Base-by-base conservation (phyloP, 2,797 vertebrate species). In the Enteromius argenteus region DNA sequence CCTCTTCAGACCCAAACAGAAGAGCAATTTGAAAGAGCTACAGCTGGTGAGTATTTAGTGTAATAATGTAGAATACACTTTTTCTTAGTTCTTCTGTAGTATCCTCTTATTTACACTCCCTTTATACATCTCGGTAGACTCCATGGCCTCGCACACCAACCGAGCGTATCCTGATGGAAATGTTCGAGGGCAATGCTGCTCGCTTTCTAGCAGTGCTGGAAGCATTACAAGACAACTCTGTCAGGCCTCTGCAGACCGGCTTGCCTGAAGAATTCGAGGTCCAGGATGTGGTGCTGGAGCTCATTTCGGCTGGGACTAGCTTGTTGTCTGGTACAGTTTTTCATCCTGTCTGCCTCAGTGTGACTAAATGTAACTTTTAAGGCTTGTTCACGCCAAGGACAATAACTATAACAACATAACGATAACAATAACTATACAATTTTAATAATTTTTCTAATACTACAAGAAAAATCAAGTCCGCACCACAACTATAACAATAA, bases 201-300 rank as follows among this genome's bases (percentile, higher is more conserved):
- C 95, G 94, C 64, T 97, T 99, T 88, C 92, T 98, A 86, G 96
- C 94, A 32, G 91, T 99, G 84, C 83, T 96, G 83, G 97, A 99
- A 91, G 96, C 96, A 6, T 91, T 99, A 32, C 94, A 95, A 89
- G 95, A 97, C 86, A 94, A 91, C 11, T 93, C 83, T 13, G 92
- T 91, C 73, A 89, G 76, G 7, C 93, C 93, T 0, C 88, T 97
- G 58, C 90, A 94, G 62, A 93, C 91, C 0, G 91, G 90, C 30
- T 15, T 86, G 79, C 92, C 94, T 2, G 95, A 96, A n/a, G 95
- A 98, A 86, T 60, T 60, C 1, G 96, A 97, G 89, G 42, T 94
- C 37, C 88, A 87, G 56, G 95, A 96, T n/a, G 96, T 97, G 39
- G 89, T 94, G 85, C 87, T 95, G 32, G 97, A 99, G 85, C 96